Evolutionary conservation across 2,888 invertebrate genomes (phyloP).

Genomic region (Achlya flavicornis): DNA sequence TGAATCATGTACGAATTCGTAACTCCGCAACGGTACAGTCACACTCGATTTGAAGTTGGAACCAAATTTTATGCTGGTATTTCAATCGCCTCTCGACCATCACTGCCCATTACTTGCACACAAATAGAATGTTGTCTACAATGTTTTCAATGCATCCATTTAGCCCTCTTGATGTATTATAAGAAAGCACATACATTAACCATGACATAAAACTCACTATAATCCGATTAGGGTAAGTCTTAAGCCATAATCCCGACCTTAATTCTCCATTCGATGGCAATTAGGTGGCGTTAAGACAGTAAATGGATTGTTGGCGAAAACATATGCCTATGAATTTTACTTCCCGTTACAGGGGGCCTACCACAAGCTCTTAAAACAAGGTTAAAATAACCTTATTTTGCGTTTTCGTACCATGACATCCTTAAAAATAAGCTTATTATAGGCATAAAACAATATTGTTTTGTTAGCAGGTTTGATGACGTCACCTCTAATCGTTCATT

Average conservation of each 20-base stretch:
- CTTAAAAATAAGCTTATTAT: no score
- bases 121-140: slow-evolving; percentile 8
- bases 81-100: slow-evolving; percentile 18
- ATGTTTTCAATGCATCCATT: neutral
- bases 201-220: slow-evolving; percentile 41
- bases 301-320: no score
- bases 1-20: neutral
- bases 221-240: slow-evolving; percentile 55
- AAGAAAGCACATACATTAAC: slow-evolving; percentile 10
- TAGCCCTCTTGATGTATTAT: no score
- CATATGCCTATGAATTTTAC: no score
- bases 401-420: no score
- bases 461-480: no score
- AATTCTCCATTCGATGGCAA: slow-evolving; percentile 55
- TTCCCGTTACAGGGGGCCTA: no score
- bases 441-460: no score
- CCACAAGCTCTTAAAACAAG: no score
- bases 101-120: slow-evolving; percentile 11
- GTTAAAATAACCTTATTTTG: no score
- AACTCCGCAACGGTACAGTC: slow-evolving; percentile 13
- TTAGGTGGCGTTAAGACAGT: slow-evolving; percentile 43
- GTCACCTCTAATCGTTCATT: no score
- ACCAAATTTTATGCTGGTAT: slow-evolving; percentile 18
- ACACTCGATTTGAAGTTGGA: slow-evolving; percentile 18
- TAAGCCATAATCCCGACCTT: slow-evolving; percentile 47